phyloP scores from a whole-genome alignment of 2,797 vertebrate genomes.

The Periparus ater region DNA sequence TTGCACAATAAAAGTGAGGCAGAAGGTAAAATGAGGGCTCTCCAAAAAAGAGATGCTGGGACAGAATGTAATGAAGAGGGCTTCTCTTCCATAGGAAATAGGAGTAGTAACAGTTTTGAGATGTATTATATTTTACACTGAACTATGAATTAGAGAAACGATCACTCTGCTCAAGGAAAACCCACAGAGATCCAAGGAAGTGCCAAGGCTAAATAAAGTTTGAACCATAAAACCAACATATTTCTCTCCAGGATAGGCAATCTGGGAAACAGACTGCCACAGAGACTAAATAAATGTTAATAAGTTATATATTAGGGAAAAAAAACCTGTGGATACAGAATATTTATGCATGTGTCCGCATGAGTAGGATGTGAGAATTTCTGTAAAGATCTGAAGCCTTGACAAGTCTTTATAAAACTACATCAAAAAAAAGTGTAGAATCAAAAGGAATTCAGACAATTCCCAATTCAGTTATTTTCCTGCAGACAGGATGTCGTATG shows the following conservation, averaged over 20 bases:
- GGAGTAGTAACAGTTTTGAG: slow-evolving; percentile 19
- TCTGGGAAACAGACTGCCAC: background rate
- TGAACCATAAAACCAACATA: background rate
- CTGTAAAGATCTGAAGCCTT: background rate
- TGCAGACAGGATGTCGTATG: background rate
- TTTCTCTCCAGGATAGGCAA: background rate
- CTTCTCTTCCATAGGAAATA: background rate
- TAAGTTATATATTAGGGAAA: background rate
- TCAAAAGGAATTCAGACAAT: background rate
- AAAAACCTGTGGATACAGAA: background rate
- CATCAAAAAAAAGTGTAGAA: background rate
- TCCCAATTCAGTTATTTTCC: background rate
- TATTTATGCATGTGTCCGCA: background rate
- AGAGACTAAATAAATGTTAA: background rate
- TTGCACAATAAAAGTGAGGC: background rate
- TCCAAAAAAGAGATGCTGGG: slow-evolving; percentile 3
- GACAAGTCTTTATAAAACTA: background rate
- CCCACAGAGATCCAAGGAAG: background rate
- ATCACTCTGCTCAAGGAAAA: slow-evolving; percentile 15
- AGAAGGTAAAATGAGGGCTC: slow-evolving; percentile 5
- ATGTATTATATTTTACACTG: slow-evolving; percentile 19
- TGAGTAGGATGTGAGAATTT: background rate
- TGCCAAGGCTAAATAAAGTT: background rate
- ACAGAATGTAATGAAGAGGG: background rate
- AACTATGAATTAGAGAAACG: slow-evolving; percentile 1